phyloP scores from a whole-genome alignment of 2,113 vertebrate species.

The Circaetus cinerascens region DNA sequence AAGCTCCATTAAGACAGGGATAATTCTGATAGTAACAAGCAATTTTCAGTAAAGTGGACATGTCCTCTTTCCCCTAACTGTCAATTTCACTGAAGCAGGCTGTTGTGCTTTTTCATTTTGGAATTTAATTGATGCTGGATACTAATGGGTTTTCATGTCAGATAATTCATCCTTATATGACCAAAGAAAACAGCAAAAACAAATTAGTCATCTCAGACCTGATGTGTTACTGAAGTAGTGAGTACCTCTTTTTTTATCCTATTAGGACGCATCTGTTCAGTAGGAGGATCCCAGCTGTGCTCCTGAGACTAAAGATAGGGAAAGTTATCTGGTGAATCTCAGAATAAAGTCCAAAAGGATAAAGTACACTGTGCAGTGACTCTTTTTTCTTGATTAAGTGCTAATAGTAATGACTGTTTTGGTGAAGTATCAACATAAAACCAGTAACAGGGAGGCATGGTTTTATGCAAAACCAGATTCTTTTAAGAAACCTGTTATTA shows the following conservation, averaged over 20 bases:
- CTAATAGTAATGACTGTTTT: not conserved
- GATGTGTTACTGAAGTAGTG: not conserved
- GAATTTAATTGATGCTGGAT: not conserved
- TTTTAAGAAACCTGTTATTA: not conserved
- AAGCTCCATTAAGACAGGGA: slow-evolving; percentile 10
- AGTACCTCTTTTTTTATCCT: not conserved
- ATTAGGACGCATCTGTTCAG: not conserved
- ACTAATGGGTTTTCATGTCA: not conserved
- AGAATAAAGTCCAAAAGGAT: not conserved
- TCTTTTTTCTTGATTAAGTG: not conserved
- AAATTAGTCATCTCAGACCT: not conserved
- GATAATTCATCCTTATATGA: not conserved
- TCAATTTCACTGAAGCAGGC: not conserved
- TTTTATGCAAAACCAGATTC: not conserved
- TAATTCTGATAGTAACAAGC: not conserved
- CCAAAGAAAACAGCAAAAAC: not conserved
- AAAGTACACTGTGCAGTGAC: not conserved
- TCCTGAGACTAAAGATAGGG: not conserved
- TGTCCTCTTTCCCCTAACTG: not conserved
- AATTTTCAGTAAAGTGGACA: not conserved
- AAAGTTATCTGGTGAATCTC: not conserved
- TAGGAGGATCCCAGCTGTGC: not conserved
- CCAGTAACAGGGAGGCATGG: not conserved
- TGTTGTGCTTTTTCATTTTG: not conserved
- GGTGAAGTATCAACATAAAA: not conserved